Evolutionary conservation across 2,888 invertebrate species (phyloP).

Genomic region (Nephrotoma appendiculata): DNA sequence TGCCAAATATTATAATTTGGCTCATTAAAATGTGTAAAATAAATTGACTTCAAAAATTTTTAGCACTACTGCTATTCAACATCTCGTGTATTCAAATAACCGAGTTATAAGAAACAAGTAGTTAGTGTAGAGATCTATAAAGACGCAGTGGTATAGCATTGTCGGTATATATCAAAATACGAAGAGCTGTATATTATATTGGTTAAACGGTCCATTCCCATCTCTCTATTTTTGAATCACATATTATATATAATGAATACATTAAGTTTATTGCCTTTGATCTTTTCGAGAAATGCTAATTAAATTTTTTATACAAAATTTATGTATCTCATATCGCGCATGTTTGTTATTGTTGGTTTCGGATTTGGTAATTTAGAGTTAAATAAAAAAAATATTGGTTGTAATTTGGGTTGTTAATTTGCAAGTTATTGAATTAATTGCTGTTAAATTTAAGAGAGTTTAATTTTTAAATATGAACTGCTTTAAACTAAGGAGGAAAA

Average conservation of each 20-base stretch:
- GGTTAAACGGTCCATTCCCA: background rate
- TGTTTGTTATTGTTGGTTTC: background rate
- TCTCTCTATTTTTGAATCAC: background rate
- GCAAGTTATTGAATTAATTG: background rate
- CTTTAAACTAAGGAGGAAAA: no score
- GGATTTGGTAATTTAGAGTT: background rate
- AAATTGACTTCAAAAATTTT: background rate
- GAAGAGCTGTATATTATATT: background rate
- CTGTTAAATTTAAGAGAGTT: background rate
- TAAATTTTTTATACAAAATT: background rate
- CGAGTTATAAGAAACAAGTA: background rate
- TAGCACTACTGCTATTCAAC: background rate
- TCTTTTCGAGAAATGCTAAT: background rate
- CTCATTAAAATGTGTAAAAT: background rate
- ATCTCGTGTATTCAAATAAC: background rate
- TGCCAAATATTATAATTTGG: background rate
- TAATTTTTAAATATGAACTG: background rate
- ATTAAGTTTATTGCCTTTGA: background rate
- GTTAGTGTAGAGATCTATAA: background rate
- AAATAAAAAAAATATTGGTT: background rate
- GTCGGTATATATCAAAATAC: background rate
- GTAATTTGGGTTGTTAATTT: background rate
- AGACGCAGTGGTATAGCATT: background rate
- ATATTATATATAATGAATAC: background rate
- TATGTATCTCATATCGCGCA: background rate